Percentiles rank a stretch among this genome's conserved stretches.
Evolutionary conservation across 2,888 invertebrate species (phyloP).

Genomic region (Candidula unifasciata): DNA sequence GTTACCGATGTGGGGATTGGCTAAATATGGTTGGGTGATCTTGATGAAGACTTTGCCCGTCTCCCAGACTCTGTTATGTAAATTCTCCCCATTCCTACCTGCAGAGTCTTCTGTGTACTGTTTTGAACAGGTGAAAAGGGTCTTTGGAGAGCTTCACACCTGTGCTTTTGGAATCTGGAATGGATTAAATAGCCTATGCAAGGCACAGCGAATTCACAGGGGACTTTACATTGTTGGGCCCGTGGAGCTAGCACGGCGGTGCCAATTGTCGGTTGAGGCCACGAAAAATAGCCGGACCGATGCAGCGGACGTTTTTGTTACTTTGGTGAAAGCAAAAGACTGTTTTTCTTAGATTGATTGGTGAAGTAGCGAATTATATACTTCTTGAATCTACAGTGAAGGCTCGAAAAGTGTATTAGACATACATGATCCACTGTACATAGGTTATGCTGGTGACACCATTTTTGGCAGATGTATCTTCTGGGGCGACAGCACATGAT

Average conservation of each 20-base stretch:
- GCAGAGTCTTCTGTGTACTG: background rate
- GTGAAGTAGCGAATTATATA: background rate
- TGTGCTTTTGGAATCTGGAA: background rate
- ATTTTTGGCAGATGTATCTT: no score
- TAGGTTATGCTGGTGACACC: no score
- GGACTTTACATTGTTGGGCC: background rate
- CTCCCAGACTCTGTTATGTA: background rate
- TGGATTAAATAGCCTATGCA: constrained; percentile 30
- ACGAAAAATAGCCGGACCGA: background rate
- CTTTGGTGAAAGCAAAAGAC: background rate
- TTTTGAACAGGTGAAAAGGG: constrained; percentile 3
- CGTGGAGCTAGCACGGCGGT: background rate
- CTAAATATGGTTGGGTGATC: background rate
- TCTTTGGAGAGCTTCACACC: constrained; percentile 3
- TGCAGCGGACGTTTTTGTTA: background rate
- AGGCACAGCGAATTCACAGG: background rate
- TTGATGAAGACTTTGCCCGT: background rate
- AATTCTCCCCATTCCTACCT: background rate
- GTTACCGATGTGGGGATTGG: no score
- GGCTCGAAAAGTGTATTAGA: background rate
- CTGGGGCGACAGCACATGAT: no score
- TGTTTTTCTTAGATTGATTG: background rate
- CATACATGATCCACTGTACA: no score
- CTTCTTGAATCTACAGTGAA: background rate
- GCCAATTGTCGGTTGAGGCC: background rate